Evolutionary conservation across 2,113 vertebrate species (phyloP).

Genomic region (Podiceps cristatus): DNA sequence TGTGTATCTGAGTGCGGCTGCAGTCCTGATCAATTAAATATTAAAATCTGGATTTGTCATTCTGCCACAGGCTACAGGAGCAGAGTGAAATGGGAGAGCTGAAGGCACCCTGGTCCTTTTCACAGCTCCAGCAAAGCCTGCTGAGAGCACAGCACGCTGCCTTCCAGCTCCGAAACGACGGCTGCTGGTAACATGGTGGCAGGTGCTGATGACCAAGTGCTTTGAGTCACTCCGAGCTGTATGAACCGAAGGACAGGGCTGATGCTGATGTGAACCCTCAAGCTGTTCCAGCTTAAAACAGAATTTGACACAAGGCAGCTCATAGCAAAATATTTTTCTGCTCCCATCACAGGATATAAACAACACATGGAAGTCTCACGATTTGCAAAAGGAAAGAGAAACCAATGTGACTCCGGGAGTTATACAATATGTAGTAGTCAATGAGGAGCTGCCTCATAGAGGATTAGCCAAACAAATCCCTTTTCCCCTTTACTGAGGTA

Average conservation of each 20-base stretch:
- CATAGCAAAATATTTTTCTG: not conserved
- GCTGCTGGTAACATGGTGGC: not conserved
- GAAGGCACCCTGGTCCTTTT: not conserved
- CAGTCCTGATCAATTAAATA: not conserved
- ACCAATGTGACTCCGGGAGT: not conserved
- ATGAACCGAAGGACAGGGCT: accelerated
- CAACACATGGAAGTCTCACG: not conserved
- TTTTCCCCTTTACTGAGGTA: not conserved
- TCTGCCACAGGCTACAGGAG: not conserved
- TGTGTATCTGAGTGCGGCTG: not conserved
- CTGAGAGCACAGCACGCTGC: accelerated
- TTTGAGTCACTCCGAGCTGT: not conserved
- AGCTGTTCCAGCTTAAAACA: not conserved
- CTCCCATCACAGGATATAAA: not conserved
- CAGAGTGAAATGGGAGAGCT: not conserved
- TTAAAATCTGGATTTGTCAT: not conserved
- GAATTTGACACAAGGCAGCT: not conserved
- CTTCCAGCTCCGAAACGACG: not conserved
- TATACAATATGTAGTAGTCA: not conserved
- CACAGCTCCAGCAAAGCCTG: not conserved
- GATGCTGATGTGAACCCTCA: not conserved
- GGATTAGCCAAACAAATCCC: not conserved
- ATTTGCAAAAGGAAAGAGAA: not conserved
- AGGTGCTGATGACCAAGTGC: accelerated
- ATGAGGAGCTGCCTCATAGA: not conserved